Evolutionary conservation across 2,888 invertebrate species (phyloP).

Genomic region (Aspidapion aeneum): DNA sequence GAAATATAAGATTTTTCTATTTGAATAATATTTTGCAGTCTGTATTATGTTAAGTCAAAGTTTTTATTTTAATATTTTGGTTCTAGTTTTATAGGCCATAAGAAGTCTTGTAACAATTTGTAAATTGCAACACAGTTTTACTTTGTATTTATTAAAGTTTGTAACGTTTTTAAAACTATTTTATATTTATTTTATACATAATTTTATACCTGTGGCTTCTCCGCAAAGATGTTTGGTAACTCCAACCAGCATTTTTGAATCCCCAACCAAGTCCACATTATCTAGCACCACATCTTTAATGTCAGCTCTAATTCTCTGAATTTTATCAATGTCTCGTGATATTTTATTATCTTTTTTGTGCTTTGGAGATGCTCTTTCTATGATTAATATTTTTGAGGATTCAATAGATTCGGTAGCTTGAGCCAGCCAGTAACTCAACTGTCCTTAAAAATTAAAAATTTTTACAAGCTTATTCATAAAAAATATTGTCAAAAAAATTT

Average conservation of each 20-base stretch:
- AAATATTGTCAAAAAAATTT: neutral
- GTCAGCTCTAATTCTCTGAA: constrained; percentile 72
- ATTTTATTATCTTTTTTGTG: constrained; percentile 50
- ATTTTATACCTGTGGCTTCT: constrained; percentile 68
- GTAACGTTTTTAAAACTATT: no score
- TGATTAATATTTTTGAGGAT: constrained; percentile 59
- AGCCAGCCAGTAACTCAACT: constrained; percentile 74
- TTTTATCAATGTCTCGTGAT: constrained; percentile 46
- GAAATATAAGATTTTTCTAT: no score
- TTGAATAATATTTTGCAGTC: no score
- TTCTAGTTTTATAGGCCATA: no score
- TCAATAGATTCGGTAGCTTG: constrained; percentile 51
- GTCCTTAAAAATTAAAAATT: constrained; percentile 51
- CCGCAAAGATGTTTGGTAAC: constrained; percentile 90
- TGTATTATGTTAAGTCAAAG: no score
- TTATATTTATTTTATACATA: no score
- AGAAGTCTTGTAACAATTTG: no score
- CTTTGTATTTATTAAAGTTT: no score
- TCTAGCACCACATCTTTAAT: constrained; percentile 72
- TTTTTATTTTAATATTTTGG: no score
- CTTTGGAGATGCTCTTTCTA: constrained; percentile 78
- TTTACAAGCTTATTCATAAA: neutral
- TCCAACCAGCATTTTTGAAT: constrained; percentile 58
- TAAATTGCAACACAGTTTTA: no score
- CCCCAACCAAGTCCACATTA: constrained; percentile 50